Evolutionary conservation across 1,140 invertebrate species (phyloP), one percentile per base, ranked within the genome.

Genomic region (Dolichoris vasculosae): DNA sequence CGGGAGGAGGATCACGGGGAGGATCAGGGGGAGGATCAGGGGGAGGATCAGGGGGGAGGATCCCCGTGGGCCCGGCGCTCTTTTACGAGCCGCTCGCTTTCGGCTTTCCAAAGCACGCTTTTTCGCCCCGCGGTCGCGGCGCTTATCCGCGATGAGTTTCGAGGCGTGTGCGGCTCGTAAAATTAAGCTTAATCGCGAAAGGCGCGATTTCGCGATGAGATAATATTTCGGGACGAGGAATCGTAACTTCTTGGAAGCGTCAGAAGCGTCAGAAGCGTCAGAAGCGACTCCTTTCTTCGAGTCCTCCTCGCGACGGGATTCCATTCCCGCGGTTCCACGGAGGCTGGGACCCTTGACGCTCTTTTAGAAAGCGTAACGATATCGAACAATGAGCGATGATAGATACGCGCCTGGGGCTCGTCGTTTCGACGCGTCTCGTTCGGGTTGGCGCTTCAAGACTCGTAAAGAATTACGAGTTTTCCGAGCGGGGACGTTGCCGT

Each of bases 151-250:
- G 35, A 64, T 81, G 43, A 76, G 46, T 76, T 51, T 76, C 30
- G 13, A 51, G 71, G 43, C 73, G 75, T 77, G 82, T 26, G 55
- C 40, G 6, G 67, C 35, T 85, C 77, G 77, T 85, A 85, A 85
- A 85, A 85, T 85, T 75, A 85, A 80, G 40, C 81, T 73, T 40
- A 38, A 73, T 69, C 64, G 20, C 55, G 55, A 46, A 77, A 2
- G 2, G 51, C 20, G 43, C 43, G 79, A 32, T 6, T 59, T 73
- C n/a, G n/a, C n/a, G n/a, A n/a, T n/a, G n/a, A n/a, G n/a, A n/a
- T n/a, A n/a, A n/a, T 13, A 59, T 59, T 30, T 8, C 63, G 63
- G 3, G 15, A 64, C 7, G 63, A 15, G 20, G 15, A 7, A 26
- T 30, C n/a, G 30, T 64, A 6, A n/a, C n/a, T n/a, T n/a, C n/a